Percentiles rank a stretch among this genome's conserved stretches.
These are phyloP conservation scores for Heliconius ismenius DNA, from an alignment of 2,888 invertebrate genomes.

Conservation along the genomic window DNA sequence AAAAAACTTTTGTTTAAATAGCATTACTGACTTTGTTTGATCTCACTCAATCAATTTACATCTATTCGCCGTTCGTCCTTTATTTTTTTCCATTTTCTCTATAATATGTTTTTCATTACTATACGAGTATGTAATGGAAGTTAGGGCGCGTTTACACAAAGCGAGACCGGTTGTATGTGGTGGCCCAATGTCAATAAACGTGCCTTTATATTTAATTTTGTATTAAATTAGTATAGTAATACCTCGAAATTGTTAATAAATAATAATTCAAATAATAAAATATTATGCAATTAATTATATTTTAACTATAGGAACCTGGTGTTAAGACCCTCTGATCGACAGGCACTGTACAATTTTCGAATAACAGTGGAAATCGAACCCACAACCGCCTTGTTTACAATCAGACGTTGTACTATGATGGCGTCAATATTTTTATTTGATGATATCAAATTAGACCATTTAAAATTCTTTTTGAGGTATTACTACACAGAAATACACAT, in stretches of 20 bases:
- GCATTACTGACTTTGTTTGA: slow-evolving; percentile 8
- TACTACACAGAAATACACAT: background rate
- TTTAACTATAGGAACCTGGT: background rate
- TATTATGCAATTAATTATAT: background rate
- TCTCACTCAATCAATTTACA: slow-evolving; percentile 11
- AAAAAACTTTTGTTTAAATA: background rate
- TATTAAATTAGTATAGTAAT: background rate
- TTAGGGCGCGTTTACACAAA: slow-evolving; percentile 7
- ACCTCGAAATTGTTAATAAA: background rate
- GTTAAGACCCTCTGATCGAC: background rate
- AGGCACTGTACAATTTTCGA: too few relatives aligned
- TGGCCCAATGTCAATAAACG: background rate
- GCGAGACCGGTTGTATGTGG: background rate
- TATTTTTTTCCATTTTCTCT: background rate
- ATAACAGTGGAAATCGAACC: too few relatives aligned
- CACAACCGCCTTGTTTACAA: too few relatives aligned
- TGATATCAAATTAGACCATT: too few relatives aligned
- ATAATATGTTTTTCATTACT: background rate
- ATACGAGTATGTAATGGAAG: background rate
- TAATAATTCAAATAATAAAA: background rate
- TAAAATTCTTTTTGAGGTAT: background rate
- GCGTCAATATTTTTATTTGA: too few relatives aligned
- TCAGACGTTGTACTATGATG: too few relatives aligned
- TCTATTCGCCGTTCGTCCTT: background rate
- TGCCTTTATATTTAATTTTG: background rate